Evolutionary conservation across 2,797 vertebrate species (phyloP), one percentile per base, ranked within the genome.

Genomic region (Balearica regulorum): DNA sequence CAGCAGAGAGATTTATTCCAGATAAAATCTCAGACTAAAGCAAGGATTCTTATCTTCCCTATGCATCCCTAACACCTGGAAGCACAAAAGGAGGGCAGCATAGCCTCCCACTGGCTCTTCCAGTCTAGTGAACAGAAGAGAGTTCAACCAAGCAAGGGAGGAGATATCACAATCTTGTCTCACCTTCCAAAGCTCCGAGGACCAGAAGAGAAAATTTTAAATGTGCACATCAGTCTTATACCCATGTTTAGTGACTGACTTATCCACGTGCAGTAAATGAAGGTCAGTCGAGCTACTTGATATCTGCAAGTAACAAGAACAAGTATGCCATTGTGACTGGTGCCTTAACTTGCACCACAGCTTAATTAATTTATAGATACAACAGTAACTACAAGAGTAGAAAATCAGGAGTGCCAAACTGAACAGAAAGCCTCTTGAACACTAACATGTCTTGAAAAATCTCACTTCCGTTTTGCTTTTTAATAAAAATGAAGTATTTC

Each of bases 1-100:
- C 54, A 94, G 77, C 55, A 88, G 46, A 91, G 35, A 88, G 24
- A 14, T 90, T 95, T 87, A 85, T 43, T 93, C 68, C 53, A 92
- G 75, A 24, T 61, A 93, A 80, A 31, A 95, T 61, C 64, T 65
- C 37, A 64, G n/a, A 76, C 48, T 82, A 77, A 79, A 91, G 73
- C 39, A 91, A 84, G 51, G 62, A 73, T 44, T 87, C 66, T 51
- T 64, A 49, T 76, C 73, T 93, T 91, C 33, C 51, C 49, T 71
- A 8, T 37, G n/a, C 16, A 5, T 71, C 62, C 39, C 33, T 65
- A 83, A 91, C 66, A 94, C 26, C 19, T 69, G 49, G 62, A 68
- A 93, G 48, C 37, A 78, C 46, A 83, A 78, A 81, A 89, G 60
- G 39, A 92, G 13, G 48, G n/a, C 65, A 90, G 53, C 35, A 54